Evolutionary conservation across 2,888 invertebrate species (phyloP).

Genomic region (Philopedon plagiatum): DNA sequence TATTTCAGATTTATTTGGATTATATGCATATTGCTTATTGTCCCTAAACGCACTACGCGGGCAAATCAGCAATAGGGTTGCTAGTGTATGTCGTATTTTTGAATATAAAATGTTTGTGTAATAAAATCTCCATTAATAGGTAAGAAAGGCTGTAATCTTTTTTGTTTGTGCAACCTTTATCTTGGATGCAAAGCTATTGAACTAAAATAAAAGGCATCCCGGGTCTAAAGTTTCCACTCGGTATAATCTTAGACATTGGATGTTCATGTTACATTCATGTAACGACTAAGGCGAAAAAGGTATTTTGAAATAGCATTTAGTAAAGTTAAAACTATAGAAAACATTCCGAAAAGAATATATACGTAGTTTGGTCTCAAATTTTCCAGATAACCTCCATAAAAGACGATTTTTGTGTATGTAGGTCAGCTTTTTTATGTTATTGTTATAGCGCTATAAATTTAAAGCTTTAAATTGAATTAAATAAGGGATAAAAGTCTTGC

Average conservation of each 20-base stretch:
- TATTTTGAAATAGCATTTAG: slow-evolving; percentile 41
- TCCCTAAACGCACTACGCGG: too few species aligned
- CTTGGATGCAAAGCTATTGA: slow-evolving; percentile 25
- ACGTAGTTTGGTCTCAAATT: slow-evolving; percentile 33
- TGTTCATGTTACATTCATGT: slow-evolving; percentile 47
- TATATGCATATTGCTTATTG: too few species aligned
- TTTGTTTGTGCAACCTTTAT: background rate
- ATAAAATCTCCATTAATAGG: background rate
- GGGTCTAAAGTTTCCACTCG: slow-evolving; percentile 43
- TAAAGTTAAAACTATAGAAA: slow-evolving; percentile 43
- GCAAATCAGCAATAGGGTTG: too few species aligned
- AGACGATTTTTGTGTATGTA: slow-evolving; percentile 25
- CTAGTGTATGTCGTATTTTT: too few species aligned
- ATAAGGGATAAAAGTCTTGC: slow-evolving; percentile 33
- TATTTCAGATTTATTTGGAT: too few species aligned
- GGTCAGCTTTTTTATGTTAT: slow-evolving; percentile 46
- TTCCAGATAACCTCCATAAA: slow-evolving; percentile 16
- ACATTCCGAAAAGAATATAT: slow-evolving; percentile 37
- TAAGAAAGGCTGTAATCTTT: background rate
- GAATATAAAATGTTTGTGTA: background rate
- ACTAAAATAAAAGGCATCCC: slow-evolving; percentile 38
- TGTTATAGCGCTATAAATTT: slow-evolving; percentile 39
- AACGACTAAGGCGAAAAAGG: slow-evolving; percentile 41
- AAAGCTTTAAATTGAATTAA: slow-evolving; percentile 42
- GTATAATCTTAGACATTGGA: slow-evolving; percentile 44